Evolutionary conservation across 1,140 invertebrate species (phyloP), one percentile per base, ranked within the genome.

Genomic region (Lepidurus couesii): DNA sequence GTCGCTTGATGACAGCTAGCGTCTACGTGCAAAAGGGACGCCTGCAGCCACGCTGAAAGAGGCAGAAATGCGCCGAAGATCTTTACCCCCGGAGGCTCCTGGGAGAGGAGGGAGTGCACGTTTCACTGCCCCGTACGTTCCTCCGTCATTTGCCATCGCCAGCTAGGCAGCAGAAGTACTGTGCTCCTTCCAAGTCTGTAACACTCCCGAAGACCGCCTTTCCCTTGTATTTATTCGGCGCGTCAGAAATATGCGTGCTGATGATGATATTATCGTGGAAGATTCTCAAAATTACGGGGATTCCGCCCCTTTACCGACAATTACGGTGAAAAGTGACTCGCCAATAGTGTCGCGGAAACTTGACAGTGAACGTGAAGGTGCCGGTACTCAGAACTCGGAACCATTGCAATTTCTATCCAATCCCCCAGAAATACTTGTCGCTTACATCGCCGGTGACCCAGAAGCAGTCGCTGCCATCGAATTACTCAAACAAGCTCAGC

Each of bases 391-490:
- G 53, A 1, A 65, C 7, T 65, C 53, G 16, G 53, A 16, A 65
- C 21, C 53, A 21, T n/a, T 21, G 4, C 53, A 21, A 16, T 5
- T 21, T 11, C 16, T 65, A 21, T 13, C 53, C 13, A 65, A 65
- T 21, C 78, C 78, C 73, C 78, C 78, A 24, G 78, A 79, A 44
- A 79, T 79, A 44, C 42, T 79, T 73, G 78, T 79, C 11, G 78
- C 78, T n/a, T 79, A 79, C 44, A 45, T 79, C 4, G 45, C 73
- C 24, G 78, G 78, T 16, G 74, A 79, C 44, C 78, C 78, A 34
- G 78, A 79, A 53, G 78, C 78, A 42, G 74, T 79, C 7, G 78
- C 78, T 7, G 78, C 78, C 44, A 79, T 79, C n/a, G 78, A 79
- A 34, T 47, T 79, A 7, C 47, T 79, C 16, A 79, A 47, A 45